Base-by-base conservation (phyloP, 2,797 vertebrate species). In the Anisognathus igniventris region DNA sequence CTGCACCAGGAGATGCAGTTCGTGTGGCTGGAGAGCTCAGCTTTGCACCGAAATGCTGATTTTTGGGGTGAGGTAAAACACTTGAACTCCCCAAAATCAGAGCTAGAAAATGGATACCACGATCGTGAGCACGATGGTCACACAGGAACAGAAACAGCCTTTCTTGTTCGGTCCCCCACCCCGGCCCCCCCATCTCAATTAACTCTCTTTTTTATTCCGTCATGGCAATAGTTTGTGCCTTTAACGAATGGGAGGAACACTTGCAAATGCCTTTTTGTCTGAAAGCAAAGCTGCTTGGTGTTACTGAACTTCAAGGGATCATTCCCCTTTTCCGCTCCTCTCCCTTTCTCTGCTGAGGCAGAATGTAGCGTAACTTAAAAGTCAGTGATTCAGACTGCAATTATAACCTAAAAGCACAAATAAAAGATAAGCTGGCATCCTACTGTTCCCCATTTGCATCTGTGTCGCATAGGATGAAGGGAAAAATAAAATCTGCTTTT, bases 281-380 rank as follows among this genome's bases (percentile, higher is more conserved):
- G 79, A 92, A 92, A 90, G 93, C 84, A 91, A 90, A 96, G 93
- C 94, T 90, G 88, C 92, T 91, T 84, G 86, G 91, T 77, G 87
- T 40, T 79, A 47, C 84, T 82, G 92, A 90, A 97, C 93, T 95
- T 93, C 93, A 97, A 95, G 95, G 92, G 78, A 90, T 92, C 64
- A 0, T 33, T 90, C 86, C 47, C 42, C 6, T 45, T 88, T 93
- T 94, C 90, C 58, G 54, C 61, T 95, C 86, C 93, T 95, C 91
- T 96, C 93, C 92, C 82, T 86, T 92, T 93, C 92, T 92, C 90
- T 89, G 91, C 88, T 83, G 93, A 95, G 96, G 94, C 94, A 94
- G 92, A 96, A 95, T 35, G 77, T 35, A 64, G 86, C 28, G 17
- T 25, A 94, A 95, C 82, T 84, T 94, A 78, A 89, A 93, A 90